Evolutionary conservation across 2,113 vertebrate species (phyloP), one percentile per base, ranked within the genome.

Genomic region (Neofelis nebulosa): DNA sequence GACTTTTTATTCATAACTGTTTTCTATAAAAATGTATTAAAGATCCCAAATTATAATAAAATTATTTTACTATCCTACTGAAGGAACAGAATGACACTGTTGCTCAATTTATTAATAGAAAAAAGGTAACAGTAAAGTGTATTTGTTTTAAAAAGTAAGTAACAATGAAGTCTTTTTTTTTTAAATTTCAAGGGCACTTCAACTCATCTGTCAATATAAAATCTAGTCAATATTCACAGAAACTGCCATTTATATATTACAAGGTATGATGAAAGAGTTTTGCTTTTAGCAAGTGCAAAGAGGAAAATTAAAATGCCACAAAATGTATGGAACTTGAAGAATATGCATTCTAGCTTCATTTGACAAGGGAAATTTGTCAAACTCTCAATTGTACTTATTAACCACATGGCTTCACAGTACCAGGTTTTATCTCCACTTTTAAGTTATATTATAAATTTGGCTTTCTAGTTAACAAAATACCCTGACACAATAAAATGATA

Each of bases 281-380:
- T 89, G 25, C 38, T 97, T 98, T 79, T 61, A 76, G 50, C 52
- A 92, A 76, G 18, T 36, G 80, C 2, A 5, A 31, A 10, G 55
- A 21, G 29, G 31, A 71, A 96, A 95, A 97, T 98, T 97, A 96
- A 98, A 98, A 98, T 97, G 87, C 78, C 91, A 84, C 74, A 82
- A 98, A 98, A 98, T 52, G 4, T 96, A 92, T 98, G 82, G 65
- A 97, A 93, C 55, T 98, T 98, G 96, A 98, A 97, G 83, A 98
- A 97, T 97, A 98, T 33, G 41, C 89, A 91, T 96, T 93, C 87
- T 82, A 87, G 38, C 50, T 97, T 98, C 89, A 82, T 98, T 98
- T 98, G 97, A 98, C 87, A 95, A 97, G 93, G 81, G 89, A 95
- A 69, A 98, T 98, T 97, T 98, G 87, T 98, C 97, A 98, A 94